Evolutionary conservation across 2,797 vertebrate species (phyloP).

Genomic region (Sebastes baramenuke): DNA sequence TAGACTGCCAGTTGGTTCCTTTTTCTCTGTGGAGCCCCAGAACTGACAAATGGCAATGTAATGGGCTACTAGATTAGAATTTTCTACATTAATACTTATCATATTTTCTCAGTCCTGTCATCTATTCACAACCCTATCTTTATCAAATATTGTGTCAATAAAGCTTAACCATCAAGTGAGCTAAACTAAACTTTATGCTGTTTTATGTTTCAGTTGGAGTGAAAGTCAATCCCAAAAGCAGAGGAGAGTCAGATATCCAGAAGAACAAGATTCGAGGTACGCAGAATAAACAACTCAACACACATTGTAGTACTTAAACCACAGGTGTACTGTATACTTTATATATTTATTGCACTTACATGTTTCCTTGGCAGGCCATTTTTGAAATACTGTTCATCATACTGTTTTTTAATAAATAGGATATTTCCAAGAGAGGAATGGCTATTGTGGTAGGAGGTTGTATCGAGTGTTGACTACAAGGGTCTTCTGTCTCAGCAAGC

Average conservation of each 20-base stretch:
- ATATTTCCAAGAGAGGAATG: background rate
- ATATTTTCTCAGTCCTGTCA: background rate
- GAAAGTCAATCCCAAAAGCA: constrained; percentile 83
- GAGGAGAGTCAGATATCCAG: constrained; percentile 82
- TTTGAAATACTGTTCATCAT: constrained; percentile 1
- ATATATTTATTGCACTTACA: background rate
- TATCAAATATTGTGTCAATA: background rate
- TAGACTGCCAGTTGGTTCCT: background rate
- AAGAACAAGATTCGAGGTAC: constrained; percentile 86
- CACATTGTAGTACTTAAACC: background rate
- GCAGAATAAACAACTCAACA: background rate
- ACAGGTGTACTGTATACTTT: background rate
- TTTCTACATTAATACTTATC: background rate
- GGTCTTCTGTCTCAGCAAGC: background rate
- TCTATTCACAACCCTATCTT: background rate
- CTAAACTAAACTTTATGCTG: constrained; percentile 5
- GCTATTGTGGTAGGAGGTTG: background rate
- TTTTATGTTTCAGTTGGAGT: constrained; percentile 81
- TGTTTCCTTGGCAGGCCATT: background rate
- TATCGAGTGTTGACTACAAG: background rate
- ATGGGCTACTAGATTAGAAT: background rate
- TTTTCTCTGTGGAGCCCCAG: background rate
- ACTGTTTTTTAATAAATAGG: background rate
- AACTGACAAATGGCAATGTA: constrained; percentile 12
- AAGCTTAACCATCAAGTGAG: background rate